Evolutionary conservation across 2,888 invertebrate species (phyloP).

Genomic region (Limnephilus rhombicus): DNA sequence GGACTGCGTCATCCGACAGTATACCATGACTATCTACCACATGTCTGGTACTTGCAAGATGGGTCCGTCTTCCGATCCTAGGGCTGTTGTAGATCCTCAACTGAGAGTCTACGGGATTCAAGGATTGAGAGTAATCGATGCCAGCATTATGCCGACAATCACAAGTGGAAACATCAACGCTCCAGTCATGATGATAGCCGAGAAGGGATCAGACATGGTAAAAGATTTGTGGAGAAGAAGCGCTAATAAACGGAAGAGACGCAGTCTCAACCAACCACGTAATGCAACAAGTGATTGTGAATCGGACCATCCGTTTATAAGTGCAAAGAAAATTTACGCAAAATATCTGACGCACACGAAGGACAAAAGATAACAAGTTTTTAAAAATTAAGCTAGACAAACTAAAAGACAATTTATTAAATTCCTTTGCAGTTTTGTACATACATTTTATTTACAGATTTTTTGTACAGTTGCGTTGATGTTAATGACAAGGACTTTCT

Average conservation of each 20-base stretch:
- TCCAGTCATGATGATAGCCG: constrained; percentile 92
- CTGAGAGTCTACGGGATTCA: constrained; percentile 87
- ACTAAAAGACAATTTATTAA: background rate
- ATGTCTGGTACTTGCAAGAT: constrained; percentile 91
- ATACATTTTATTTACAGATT: background rate
- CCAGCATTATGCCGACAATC: constrained; percentile 92
- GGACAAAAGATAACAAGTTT: constrained; percentile 43
- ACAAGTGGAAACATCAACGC: constrained; percentile 94
- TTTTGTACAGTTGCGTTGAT: background rate
- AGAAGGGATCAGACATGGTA: constrained; percentile 90
- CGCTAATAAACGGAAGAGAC: constrained; percentile 68
- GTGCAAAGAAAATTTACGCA: constrained; percentile 60
- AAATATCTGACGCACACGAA: constrained; percentile 49
- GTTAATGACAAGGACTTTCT: background rate
- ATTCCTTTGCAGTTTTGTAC: background rate
- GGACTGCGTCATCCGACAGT: constrained; percentile 90
- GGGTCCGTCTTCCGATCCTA: constrained; percentile 87
- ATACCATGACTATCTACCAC: constrained; percentile 93
- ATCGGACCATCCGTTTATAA: constrained; percentile 54
- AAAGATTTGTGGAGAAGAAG: constrained; percentile 82
- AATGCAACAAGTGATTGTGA: constrained; percentile 21
- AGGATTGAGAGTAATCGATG: constrained; percentile 90
- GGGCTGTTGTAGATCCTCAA: constrained; percentile 89
- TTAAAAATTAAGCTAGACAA: background rate
- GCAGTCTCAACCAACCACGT: constrained; percentile 67